Evolutionary conservation across 2,797 vertebrate species (phyloP).

Genomic region (Pangasius krempfi): DNA sequence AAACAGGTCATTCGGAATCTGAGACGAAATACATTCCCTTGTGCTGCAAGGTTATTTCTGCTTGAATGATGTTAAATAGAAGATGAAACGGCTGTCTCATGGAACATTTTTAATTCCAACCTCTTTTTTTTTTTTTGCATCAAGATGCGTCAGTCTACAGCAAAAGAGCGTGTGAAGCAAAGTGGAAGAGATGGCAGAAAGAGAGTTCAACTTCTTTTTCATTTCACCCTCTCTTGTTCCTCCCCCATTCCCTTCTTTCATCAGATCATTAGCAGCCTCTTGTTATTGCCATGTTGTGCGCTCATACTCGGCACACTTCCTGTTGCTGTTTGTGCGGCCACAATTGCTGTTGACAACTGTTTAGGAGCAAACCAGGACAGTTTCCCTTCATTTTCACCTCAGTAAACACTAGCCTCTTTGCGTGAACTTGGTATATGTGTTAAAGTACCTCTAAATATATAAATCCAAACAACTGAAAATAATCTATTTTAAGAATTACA

Average conservation of each 20-base stretch:
- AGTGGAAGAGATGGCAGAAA: not conserved
- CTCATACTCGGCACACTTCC: constrained; percentile 30
- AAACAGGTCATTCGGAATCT: not conserved
- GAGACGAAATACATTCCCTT: not conserved
- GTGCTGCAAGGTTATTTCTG: not conserved
- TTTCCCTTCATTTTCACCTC: constrained; percentile 59
- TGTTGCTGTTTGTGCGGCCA: constrained; percentile 50
- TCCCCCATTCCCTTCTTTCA: constrained; percentile 23
- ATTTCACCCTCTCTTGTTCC: not conserved
- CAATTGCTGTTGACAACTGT: constrained; percentile 48
- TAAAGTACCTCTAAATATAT: not conserved
- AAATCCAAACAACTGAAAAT: not conserved
- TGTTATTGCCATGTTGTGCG: constrained; percentile 11
- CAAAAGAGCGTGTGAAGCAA: not conserved
- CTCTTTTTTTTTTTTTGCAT: not conserved
- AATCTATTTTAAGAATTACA: not conserved
- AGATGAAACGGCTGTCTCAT: not conserved
- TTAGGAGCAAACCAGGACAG: constrained; percentile 68
- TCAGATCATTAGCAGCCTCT: constrained; percentile 35
- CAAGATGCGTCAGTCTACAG: not conserved
- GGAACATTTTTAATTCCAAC: not conserved
- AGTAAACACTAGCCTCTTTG: not conserved
- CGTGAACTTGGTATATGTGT: not conserved
- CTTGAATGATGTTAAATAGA: not conserved
- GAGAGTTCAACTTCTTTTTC: not conserved